Evolutionary conservation across 2,113 vertebrate genomes (phyloP).

Genomic region (Cyrtonyx montezumae): DNA sequence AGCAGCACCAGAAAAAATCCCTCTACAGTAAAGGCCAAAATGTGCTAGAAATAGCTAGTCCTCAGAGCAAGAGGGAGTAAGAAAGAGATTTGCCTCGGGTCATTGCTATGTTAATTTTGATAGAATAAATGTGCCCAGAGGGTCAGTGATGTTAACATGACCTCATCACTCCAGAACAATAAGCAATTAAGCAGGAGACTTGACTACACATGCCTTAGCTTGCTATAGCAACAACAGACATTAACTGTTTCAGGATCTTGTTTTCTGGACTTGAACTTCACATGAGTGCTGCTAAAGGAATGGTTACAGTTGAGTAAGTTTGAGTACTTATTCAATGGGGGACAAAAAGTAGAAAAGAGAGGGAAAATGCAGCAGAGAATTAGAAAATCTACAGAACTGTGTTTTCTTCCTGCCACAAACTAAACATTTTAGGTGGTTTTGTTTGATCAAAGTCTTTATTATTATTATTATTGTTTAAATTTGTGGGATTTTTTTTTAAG

Average conservation of each 20-base stretch:
- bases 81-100: background rate
- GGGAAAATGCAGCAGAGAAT: background rate
- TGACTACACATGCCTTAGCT: constrained; percentile 1
- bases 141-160: constrained; percentile 49
- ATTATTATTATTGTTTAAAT: background rate
- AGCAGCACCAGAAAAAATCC: background rate
- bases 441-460: background rate
- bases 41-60: background rate
- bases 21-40: background rate
- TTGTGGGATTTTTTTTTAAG: background rate
- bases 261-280: background rate
- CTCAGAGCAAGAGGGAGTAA: background rate
- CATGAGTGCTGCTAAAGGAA: background rate
- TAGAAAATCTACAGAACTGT: background rate
- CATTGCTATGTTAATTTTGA: constrained; percentile 41
- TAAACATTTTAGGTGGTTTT: background rate
- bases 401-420: background rate
- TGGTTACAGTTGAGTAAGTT: background rate
- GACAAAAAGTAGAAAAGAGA: background rate
- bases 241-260: background rate
- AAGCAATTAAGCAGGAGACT: constrained; percentile 7
- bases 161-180: constrained; percentile 30
- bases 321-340: background rate
- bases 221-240: constrained; percentile 38
- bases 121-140: background rate